phyloP scores from a whole-genome alignment of 2,888 invertebrate genomes.

The Drosophila nr. medialis region DNA sequence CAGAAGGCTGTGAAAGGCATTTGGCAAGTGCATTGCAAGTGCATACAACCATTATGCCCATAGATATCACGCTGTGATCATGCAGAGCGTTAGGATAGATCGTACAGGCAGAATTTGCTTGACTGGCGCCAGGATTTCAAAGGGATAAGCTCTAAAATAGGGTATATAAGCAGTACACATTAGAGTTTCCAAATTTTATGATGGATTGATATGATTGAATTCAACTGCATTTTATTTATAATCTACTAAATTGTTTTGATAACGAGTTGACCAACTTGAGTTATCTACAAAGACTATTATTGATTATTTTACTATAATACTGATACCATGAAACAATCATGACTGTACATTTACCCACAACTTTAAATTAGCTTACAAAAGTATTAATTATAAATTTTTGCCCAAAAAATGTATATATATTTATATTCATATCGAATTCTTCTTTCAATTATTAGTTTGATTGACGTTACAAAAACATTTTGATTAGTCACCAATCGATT shows the following conservation, averaged over 20 bases:
- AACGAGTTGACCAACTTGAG: not conserved
- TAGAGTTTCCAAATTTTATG: not conserved
- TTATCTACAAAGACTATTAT: not conserved
- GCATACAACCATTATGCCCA: not conserved
- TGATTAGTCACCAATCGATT: not conserved
- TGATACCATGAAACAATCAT: not conserved
- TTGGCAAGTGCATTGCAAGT: conserved; percentile 50
- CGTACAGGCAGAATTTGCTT: conserved; percentile 1
- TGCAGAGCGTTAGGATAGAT: conserved; percentile 28
- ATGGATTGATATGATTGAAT: not conserved
- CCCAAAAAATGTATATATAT: not conserved
- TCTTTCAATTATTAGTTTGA: not conserved
- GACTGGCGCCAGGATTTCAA: conserved; percentile 59
- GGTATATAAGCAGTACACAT: conserved; percentile 8
- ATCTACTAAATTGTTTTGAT: conserved; percentile 1
- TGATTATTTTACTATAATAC: not conserved
- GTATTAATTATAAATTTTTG: not conserved
- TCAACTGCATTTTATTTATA: not conserved
- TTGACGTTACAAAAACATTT: not conserved
- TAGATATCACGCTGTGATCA: conserved; percentile 58
- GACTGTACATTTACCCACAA: not conserved
- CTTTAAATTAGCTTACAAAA: not conserved
- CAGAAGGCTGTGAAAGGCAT: conserved; percentile 75
- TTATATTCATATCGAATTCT: not conserved
- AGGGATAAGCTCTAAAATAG: conserved; percentile 60